phyloP scores from a whole-genome alignment of 2,888 invertebrate species.

The Seira ritae region DNA sequence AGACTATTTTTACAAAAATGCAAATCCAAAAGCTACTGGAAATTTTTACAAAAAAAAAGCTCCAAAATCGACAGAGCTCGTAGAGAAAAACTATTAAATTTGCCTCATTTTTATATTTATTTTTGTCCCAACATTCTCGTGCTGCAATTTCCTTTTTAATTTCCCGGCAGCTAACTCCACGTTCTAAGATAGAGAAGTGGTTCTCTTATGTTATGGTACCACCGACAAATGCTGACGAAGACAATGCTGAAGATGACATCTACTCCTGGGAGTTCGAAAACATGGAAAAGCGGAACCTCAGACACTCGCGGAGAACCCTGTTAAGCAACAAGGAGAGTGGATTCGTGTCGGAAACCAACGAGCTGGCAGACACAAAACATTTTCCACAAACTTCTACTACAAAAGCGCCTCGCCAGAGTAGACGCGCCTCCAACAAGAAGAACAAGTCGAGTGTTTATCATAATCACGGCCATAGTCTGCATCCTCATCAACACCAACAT shows the following conservation, averaged over 20 bases:
- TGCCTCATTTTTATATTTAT: slow-evolving; percentile 21
- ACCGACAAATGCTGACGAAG: slow-evolving; percentile 61
- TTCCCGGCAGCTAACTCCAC: slow-evolving; percentile 82
- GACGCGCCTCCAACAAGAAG: background rate
- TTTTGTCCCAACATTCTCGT: background rate
- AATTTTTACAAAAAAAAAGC: background rate
- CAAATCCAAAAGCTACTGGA: too few species aligned
- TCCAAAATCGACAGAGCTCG: background rate
- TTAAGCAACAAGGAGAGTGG: slow-evolving; percentile 64
- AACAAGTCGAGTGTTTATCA: slow-evolving; percentile 15
- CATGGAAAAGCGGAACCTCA: slow-evolving; percentile 46
- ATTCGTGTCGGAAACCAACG: slow-evolving; percentile 64
- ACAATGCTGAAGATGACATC: slow-evolving; percentile 22
- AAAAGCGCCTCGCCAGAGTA: slow-evolving; percentile 7
- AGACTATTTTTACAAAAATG: too few species aligned
- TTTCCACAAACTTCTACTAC: background rate
- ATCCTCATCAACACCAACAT: slow-evolving; percentile 15
- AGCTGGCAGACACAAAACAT: slow-evolving; percentile 22
- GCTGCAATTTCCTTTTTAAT: slow-evolving; percentile 2
- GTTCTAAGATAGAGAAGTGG: slow-evolving; percentile 88
- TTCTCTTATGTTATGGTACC: slow-evolving; percentile 81
- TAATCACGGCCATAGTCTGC: background rate
- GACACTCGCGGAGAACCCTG: slow-evolving; percentile 41
- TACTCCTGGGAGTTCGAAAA: slow-evolving; percentile 35
- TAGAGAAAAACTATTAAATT: slow-evolving; percentile 1